Percentiles rank a stretch among this genome's conserved stretches.
Conservation (phyloP, 2,113 vertebrate species). For the Colistium nudipinnis region DNA sequence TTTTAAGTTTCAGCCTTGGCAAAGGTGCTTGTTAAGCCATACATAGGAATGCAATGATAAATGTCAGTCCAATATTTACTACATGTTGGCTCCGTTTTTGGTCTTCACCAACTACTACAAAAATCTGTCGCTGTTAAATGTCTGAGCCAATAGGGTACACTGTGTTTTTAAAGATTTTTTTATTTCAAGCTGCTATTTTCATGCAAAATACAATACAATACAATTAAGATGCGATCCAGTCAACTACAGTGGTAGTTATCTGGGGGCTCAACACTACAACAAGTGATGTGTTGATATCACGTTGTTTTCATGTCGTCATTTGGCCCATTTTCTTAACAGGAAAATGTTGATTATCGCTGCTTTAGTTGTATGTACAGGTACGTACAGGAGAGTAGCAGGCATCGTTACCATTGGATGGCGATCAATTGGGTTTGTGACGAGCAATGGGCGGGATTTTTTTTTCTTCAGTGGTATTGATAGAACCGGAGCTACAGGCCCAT, state of each 20-base stretch:
- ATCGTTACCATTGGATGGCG: background rate
- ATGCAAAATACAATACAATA: no score
- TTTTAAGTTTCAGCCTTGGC: no score
- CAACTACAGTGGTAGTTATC: background rate
- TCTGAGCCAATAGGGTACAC: no score
- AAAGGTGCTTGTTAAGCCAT: no score
- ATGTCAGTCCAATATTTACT: no score
- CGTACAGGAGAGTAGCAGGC: background rate
- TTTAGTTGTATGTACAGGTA: background rate
- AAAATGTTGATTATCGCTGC: background rate
- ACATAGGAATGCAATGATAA: no score
- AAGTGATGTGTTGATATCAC: background rate
- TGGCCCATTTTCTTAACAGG: background rate
- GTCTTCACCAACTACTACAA: no score
- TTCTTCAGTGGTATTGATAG: constrained; percentile 4
- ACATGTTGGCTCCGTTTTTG: no score
- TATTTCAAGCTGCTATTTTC: no score
- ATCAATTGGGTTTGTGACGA: background rate
- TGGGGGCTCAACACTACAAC: background rate
- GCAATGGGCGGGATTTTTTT: accelerated
- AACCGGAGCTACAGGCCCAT: constrained; percentile 17
- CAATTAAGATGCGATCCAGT: background rate
- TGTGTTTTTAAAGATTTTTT: no score
- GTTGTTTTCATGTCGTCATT: background rate
- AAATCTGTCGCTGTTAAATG: no score